phyloP scores from a whole-genome alignment of 2,113 vertebrate genomes.

The Macroglossus sobrinus region DNA sequence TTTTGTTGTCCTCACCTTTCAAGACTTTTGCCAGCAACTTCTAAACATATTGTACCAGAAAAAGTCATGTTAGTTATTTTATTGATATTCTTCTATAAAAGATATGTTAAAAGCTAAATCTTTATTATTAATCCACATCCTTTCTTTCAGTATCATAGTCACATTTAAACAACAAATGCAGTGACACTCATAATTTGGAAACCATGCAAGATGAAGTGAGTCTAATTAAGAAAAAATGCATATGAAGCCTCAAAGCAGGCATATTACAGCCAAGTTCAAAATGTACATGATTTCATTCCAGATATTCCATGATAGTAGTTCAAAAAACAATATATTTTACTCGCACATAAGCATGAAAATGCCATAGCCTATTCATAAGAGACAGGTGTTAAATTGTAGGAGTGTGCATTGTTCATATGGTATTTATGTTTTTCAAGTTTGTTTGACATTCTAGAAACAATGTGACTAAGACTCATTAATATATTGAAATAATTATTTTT shows the following conservation, averaged over 20 bases:
- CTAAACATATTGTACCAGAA: not conserved
- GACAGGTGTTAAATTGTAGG: conserved; percentile 58
- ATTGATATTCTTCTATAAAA: not conserved
- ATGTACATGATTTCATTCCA: not conserved
- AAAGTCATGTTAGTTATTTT: not conserved
- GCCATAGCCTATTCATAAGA: not conserved
- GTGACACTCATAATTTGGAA: conserved; percentile 24
- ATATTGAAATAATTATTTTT: not conserved
- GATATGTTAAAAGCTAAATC: not conserved
- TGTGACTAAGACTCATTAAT: not conserved
- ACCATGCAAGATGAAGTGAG: not conserved
- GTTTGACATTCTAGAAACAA: conserved; percentile 46
- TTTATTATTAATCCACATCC: not conserved
- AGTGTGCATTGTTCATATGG: conserved; percentile 35
- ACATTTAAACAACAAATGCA: conserved; percentile 1
- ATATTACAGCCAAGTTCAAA: conserved; percentile 6
- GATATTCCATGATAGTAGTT: not conserved
- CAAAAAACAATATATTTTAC: not conserved
- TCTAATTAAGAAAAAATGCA: not conserved
- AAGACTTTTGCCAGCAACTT: not conserved
- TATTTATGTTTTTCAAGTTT: conserved; percentile 55
- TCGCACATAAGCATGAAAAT: conserved; percentile 30
- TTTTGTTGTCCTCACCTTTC: not conserved
- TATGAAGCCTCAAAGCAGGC: not conserved
- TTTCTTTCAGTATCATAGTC: not conserved